Evolutionary conservation across 2,113 vertebrate genomes (phyloP).

Genomic region (Sceloporus tristichus): DNA sequence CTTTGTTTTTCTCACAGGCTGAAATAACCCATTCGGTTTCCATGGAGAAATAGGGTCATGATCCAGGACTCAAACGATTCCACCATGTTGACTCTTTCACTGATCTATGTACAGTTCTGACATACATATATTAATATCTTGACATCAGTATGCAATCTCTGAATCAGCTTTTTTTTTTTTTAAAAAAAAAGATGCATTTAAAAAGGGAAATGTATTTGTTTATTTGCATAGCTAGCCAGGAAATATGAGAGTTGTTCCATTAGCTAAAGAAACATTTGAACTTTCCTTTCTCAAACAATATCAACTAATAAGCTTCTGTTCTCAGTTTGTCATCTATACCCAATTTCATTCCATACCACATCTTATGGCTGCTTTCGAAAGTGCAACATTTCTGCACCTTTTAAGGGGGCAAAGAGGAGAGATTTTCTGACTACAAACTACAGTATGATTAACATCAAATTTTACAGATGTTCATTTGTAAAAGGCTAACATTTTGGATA

Average conservation of each 20-base stretch:
- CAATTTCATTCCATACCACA: neutral
- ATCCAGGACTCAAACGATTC: neutral
- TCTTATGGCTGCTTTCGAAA: neutral
- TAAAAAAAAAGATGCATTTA: neutral
- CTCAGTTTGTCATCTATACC: neutral
- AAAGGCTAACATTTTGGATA: neutral
- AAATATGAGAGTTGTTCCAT: neutral
- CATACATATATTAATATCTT: neutral
- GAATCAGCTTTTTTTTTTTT: neutral
- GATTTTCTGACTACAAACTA: neutral
- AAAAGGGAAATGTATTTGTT: neutral
- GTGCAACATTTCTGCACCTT: neutral
- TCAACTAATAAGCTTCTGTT: neutral
- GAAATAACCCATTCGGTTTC: too few relatives aligned
- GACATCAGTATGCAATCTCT: neutral
- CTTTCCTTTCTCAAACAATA: neutral
- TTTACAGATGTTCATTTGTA: neutral
- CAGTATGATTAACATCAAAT: constrained; percentile 15
- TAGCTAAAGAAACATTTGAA: neutral
- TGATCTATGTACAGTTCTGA: neutral
- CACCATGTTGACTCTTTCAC: neutral
- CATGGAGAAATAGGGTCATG: neutral
- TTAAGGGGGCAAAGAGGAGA: neutral
- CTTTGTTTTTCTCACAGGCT: too few relatives aligned
- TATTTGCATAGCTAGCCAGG: neutral